Percentiles rank a stretch among this genome's conserved stretches.
phyloP scores from a whole-genome alignment of 1,140 invertebrate genomes.

The Bombus pyrosoma region DNA sequence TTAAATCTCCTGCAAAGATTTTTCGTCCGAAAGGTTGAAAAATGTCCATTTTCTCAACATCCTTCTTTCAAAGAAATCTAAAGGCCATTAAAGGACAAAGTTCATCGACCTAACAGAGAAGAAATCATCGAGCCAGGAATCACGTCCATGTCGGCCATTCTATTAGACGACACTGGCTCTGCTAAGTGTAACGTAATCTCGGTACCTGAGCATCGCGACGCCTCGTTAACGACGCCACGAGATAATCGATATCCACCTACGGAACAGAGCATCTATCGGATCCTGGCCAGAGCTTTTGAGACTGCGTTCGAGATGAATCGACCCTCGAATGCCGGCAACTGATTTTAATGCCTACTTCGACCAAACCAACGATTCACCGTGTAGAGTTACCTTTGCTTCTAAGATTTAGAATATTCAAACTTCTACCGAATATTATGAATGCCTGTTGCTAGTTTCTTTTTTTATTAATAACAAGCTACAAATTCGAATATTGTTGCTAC shows the following conservation, averaged over 20 bases:
- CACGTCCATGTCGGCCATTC: conserved; percentile 23
- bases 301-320: conserved; percentile 14
- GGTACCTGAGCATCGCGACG: conserved; percentile 48
- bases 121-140: neutral
- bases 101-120: neutral
- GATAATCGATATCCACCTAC: conserved; percentile 53
- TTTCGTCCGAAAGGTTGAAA: too few relatives aligned
- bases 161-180: conserved; percentile 27
- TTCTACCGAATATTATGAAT: neutral
- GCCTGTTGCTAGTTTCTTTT: too few relatives aligned
- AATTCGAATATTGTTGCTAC: too few relatives aligned
- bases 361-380: neutral
- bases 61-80: too few relatives aligned
- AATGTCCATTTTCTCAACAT: too few relatives aligned
- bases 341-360: neutral
- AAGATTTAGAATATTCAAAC: neutral
- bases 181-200: conserved; percentile 62
- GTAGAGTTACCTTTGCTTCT: neutral
- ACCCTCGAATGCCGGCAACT: neutral
- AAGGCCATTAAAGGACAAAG: too few relatives aligned
- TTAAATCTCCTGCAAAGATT: too few relatives aligned
- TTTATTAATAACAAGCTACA: too few relatives aligned
- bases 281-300: conserved; percentile 10
- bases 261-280: neutral
- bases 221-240: conserved; percentile 53